Base-by-base conservation (phyloP, 2,888 invertebrate genomes). In the Meganola albula region DNA sequence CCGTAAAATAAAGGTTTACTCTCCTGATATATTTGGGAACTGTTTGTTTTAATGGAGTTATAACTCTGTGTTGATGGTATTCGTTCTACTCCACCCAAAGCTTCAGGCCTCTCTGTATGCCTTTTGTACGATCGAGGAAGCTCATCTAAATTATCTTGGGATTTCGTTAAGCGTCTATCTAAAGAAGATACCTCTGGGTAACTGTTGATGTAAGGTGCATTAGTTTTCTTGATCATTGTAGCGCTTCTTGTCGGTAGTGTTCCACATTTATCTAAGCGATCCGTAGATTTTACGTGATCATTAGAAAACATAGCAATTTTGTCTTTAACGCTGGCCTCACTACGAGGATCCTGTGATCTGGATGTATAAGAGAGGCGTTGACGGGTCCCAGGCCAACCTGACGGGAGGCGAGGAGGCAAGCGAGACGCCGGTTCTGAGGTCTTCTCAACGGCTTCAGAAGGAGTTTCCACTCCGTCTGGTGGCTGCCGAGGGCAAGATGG, bases 281-380 rank as follows among this genome's bases (percentile, higher is more conserved):
- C 77, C 9, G 83, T 58, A 38, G 84, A 79, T 21, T 71, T 58
- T 1, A 76, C 55, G 38, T 73, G 73, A 40, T 85, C 83, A 49
- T 83, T 89, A 24, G 94, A 93, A 74, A 95, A 95, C 92, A 94
- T 93, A 36, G 94, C 94, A 56, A 95, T 95, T 80, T 94, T 94
- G 65, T 94, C 94, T 59, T 92, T 90, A 33, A 95, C 94, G 58
- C 93, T 94, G 48, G 90, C 90, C 73, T 92, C 92, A 44, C 93
- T 93, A 61, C 91, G 90, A 51, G 93, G 92, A 74, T 93, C 93
- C 72, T 92, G 92, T 36, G 90, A 86, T 87, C 92, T 79, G 2
- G 84, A 83, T n/a, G 69, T 67, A 41, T 88, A 75, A 1, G 82
- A 77, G 41, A 70, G 75, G 12, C 83, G 72, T 30, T 76, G 63